A percentile compares a stretch with the other conserved stretches of the same genome.
Evolutionary conservation across 2,797 vertebrate genomes (phyloP).

Genomic region (Lates japonicus): DNA sequence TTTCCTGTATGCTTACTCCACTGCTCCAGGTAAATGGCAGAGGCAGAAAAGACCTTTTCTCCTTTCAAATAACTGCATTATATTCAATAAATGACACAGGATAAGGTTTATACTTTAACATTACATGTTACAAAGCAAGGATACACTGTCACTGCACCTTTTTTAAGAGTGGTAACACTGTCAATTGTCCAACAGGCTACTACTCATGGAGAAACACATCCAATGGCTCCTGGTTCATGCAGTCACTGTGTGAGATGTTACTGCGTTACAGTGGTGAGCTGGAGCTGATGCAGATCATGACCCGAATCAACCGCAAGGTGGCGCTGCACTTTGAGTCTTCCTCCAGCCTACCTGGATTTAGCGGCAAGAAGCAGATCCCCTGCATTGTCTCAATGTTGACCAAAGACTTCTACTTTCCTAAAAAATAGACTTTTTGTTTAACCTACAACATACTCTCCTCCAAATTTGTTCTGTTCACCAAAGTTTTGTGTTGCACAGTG

Average conservation of each 20-base stretch:
- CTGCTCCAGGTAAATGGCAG: slow-evolving; percentile 88
- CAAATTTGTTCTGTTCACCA: background rate
- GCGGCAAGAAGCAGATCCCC: slow-evolving; percentile 93
- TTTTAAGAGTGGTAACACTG: background rate
- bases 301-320: slow-evolving; percentile 92
- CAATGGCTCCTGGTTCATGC: slow-evolving; percentile 95
- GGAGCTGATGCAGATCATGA: slow-evolving; percentile 94
- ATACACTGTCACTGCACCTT: background rate
- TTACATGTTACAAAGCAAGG: background rate
- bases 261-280: slow-evolving; percentile 75
- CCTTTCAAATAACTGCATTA: background rate
- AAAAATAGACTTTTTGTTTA: background rate
- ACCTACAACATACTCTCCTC: background rate
- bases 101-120: no score
- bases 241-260: slow-evolving; percentile 89
- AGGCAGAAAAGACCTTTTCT: background rate
- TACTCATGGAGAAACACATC: slow-evolving; percentile 92
- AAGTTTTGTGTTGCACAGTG: background rate
- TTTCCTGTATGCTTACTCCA: slow-evolving; percentile 94
- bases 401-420: slow-evolving; percentile 92
- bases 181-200: slow-evolving; percentile 84
- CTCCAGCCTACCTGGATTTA: slow-evolving; percentile 78
- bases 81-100: background rate
- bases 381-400: slow-evolving; percentile 95
- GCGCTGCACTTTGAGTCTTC: slow-evolving; percentile 89